Conservation (phyloP, 1,140 invertebrate genomes). For the Acromyrmex echinatior region DNA sequence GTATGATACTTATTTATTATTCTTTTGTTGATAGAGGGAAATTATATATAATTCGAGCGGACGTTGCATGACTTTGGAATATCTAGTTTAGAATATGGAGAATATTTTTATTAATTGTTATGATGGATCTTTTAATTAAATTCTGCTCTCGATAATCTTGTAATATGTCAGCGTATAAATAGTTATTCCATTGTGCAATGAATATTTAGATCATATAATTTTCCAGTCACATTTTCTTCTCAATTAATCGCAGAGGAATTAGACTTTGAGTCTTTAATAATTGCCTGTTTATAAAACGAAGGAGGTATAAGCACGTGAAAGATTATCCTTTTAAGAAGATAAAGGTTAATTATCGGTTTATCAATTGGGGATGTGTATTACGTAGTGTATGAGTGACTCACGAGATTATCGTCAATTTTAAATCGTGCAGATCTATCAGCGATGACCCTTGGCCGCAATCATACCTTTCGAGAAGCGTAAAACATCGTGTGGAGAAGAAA, state of each 20-base stretch:
- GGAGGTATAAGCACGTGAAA: not conserved
- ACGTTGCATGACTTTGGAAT: not conserved
- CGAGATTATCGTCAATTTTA: constrained; percentile 38
- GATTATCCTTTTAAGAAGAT: constrained; percentile 28
- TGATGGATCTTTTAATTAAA: not conserved
- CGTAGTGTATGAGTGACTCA: not conserved
- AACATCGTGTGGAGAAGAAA: constrained; percentile 24
- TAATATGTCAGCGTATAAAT: not conserved
- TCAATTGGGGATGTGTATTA: constrained; percentile 28
- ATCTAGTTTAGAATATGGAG: not conserved
- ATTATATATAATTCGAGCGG: not conserved
- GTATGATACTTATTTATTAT: constrained; percentile 58
- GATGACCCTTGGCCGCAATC: constrained; percentile 47
- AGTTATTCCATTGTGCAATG: not conserved
- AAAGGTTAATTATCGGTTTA: constrained; percentile 38
- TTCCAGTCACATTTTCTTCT: not conserved
- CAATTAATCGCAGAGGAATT: constrained; percentile 2
- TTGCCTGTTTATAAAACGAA: not conserved
- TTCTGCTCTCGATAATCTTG: not conserved
- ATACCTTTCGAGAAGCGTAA: constrained; percentile 13
- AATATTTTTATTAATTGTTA: not conserved
- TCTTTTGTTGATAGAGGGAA: constrained; percentile 47
- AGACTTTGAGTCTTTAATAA: constrained; percentile 9
- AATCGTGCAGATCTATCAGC: constrained; percentile 38
- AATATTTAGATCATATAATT: not conserved